Percentiles rank a stretch among this genome's conserved stretches.
These are phyloP conservation scores for Spongilla lacustris DNA, from an alignment of 37 sponge, comb jelly and placozoan species.

Conservation along the genomic window DNA sequence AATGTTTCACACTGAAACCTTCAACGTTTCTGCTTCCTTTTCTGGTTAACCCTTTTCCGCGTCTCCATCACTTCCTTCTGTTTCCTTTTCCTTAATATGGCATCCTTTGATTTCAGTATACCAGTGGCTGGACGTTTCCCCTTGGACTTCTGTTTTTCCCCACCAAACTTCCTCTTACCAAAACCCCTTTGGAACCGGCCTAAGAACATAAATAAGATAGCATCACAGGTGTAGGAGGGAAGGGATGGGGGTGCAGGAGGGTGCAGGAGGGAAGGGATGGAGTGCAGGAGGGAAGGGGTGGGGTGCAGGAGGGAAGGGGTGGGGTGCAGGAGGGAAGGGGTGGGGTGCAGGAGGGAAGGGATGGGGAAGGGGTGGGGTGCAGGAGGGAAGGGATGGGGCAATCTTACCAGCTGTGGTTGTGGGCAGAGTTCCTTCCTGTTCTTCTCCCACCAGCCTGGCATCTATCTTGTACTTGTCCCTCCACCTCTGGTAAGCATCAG, in stretches of 20 bases:
- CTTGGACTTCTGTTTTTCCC: background rate
- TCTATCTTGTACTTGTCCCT: conserved; percentile 68
- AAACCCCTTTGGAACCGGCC: background rate
- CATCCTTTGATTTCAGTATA: conserved; percentile 41
- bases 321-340: no score
- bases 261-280: background rate
- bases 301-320: no score
- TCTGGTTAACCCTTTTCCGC: conserved; percentile 10
- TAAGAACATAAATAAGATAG: background rate
- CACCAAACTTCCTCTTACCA: conserved; percentile 8
- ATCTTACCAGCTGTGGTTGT: background rate
- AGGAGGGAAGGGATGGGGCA: no score
- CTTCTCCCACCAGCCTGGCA: conserved; percentile 17
- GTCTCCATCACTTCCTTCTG: conserved; percentile 27
- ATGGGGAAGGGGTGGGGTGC: background rate
- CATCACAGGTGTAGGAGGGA: background rate
- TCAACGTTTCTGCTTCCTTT: background rate
- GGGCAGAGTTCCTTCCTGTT: conserved; percentile 10
- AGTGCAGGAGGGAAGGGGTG: no score
- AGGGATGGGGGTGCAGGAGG: no score
- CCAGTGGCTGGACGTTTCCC: background rate
- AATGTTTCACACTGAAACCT: background rate
- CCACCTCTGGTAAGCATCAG: conserved; percentile 68
- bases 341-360: no score
- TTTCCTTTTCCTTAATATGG: conserved; percentile 48